Evolutionary conservation across 2,888 invertebrate genomes (phyloP).

Genomic region (Biston betularia): DNA sequence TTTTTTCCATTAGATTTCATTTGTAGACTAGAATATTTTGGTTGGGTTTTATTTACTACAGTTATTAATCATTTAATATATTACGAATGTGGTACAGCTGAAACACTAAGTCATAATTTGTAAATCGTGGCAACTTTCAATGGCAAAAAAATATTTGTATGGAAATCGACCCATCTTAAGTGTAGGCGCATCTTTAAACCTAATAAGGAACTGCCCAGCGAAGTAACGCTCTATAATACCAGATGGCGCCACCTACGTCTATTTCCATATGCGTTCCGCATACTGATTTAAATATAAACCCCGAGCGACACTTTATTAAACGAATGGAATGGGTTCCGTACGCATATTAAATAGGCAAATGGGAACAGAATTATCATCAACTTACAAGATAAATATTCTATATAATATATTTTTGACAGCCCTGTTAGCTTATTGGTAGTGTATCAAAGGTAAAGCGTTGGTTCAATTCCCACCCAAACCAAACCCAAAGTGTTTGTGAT

Average conservation of each 20-base stretch:
- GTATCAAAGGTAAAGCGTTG: no score
- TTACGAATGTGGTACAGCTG: no score
- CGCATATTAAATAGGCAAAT: conserved; percentile 14
- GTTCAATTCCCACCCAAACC: no score
- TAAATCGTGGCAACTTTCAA: no score
- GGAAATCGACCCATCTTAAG: no score
- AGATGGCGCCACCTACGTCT: conserved; percentile 41
- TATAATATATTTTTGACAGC: neutral
- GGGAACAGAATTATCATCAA: neutral
- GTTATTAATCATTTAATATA: no score
- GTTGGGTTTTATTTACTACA: no score
- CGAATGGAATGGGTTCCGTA: conserved; percentile 24
- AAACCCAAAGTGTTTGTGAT: no score
- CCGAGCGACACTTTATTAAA: conserved; percentile 48
- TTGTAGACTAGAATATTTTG: no score
- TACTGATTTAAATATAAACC: conserved; percentile 53
- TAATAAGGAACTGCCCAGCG: conserved; percentile 3
- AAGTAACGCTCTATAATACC: conserved; percentile 26
- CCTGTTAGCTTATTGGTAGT: neutral
- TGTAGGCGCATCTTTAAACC: neutral
- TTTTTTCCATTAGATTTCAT: no score
- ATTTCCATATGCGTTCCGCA: conserved; percentile 57
- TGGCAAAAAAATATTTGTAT: no score
- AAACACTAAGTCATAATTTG: no score
- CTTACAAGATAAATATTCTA: neutral